Evolutionary conservation across 2,797 vertebrate species (phyloP), one percentile per base, ranked within the genome.

Genomic region (Spheniscus humboldti): DNA sequence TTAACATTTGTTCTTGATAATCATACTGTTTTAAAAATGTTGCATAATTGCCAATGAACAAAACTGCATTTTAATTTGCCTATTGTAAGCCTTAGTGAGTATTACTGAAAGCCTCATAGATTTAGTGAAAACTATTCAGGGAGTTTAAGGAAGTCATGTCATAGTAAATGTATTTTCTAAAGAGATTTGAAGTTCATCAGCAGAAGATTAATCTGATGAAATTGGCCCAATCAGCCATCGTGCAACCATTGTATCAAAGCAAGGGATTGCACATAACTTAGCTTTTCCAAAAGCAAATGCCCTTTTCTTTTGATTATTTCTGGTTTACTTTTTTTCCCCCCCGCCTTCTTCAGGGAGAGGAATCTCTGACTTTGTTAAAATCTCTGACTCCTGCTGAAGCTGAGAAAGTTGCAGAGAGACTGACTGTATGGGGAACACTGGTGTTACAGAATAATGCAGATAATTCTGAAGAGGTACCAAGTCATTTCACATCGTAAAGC

Each of bases 341-440:
- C 6, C 41, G 2, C 41, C 41, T 23, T 14, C 13, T 87, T 9
- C 88, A 99, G 99, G 98, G 96, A 22, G 99, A 99, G 39, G 98
- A 98, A 22, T 98, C 98, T 83, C 87, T 99, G 64, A 87, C 94
- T 6, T 84, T 99, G 41, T 92, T 99, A 90, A 99, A 98, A 96
- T 98, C 97, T 88, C 95, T 99, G 85, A 88, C 97, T 43, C 75
- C 95, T 39, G 80, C 78, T 18, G 98, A 99, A 94, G 98, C 98
- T 4, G 98, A 98, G 97, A 97, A 97, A 52, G 98, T 99, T 79
- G 98, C 98, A 6, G 98, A 99, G 87, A 98, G 98, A 72, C 97
- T 99, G 59, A 95, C 98, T 22, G 92, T 98, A 8, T 99, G 99
- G 99, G 99, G 99, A 50, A 97, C 97, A 28, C 88, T 99, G 94